Conservation (phyloP, 2,888 invertebrate species). For the Ethmia dodecea region DNA sequence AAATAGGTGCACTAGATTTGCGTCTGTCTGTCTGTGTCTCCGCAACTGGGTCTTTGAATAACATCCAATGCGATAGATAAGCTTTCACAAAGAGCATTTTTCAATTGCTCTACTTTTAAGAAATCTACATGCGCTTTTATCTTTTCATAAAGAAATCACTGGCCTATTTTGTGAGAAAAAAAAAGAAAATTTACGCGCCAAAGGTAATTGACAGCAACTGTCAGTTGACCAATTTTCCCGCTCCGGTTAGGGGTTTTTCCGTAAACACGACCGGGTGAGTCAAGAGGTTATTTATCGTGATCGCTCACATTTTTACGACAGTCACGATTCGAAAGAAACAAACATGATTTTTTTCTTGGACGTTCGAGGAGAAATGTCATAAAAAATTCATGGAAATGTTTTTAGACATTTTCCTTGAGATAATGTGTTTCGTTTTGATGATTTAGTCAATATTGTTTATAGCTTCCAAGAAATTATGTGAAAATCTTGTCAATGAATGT, state of each 20-base stretch:
- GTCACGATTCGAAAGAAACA: slow-evolving; percentile 3
- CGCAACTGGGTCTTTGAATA: slow-evolving; percentile 40
- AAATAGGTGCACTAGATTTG: slow-evolving; percentile 46
- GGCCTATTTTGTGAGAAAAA: not conserved
- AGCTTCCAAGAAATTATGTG: no score
- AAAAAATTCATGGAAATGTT: slow-evolving; percentile 1
- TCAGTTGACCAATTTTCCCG: slow-evolving; percentile 2
- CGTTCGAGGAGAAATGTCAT: slow-evolving; percentile 11
- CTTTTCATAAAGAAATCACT: slow-evolving; percentile 2
- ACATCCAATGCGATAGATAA: slow-evolving; percentile 38
- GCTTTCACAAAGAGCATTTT: slow-evolving; percentile 27
- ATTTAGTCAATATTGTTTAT: no score
- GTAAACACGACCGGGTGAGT: slow-evolving; percentile 19
- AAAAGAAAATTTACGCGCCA: not conserved
- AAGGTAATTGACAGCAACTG: slow-evolving; percentile 6
- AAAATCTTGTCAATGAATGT: no score
- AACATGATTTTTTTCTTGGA: slow-evolving; percentile 18
- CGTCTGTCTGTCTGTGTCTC: slow-evolving; percentile 30
- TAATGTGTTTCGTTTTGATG: no score
- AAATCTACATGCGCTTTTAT: slow-evolving; percentile 1
- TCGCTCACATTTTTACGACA: slow-evolving; percentile 20
- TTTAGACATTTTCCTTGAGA: slow-evolving; percentile 2
- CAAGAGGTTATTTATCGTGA: slow-evolving; percentile 26
- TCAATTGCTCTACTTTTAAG: slow-evolving; percentile 20
- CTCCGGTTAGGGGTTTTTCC: slow-evolving; percentile 17